These are phyloP conservation scores for Eutrigla gurnardus DNA, from an alignment of 2,797 vertebrate genomes.

Conservation along the genomic window DNA sequence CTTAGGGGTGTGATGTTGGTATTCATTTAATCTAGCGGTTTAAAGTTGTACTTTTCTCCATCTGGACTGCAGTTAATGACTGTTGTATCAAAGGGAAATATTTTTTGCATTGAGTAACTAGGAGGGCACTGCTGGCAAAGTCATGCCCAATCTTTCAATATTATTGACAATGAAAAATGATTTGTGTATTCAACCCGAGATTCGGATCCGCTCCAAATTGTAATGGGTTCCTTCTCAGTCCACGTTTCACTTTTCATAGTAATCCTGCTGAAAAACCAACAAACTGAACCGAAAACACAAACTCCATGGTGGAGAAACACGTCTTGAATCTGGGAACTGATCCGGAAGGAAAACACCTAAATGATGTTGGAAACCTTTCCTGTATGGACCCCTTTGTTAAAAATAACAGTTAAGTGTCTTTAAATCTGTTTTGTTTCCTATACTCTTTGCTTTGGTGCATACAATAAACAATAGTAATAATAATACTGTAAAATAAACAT, in stretches of 20 bases:
- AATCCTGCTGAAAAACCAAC: background rate
- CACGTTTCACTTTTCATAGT: background rate
- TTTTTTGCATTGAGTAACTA: slow-evolving; percentile 15
- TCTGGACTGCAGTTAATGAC: slow-evolving; percentile 7
- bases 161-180: too few relatives aligned
- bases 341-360: background rate
- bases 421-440: too few relatives aligned
- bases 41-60: background rate
- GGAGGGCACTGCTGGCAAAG: background rate
- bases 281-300: background rate
- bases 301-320: background rate
- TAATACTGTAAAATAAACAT: background rate
- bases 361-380: background rate
- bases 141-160: background rate
- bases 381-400: background rate
- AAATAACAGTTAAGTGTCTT: background rate
- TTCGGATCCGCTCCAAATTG: background rate
- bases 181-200: background rate
- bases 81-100: slow-evolving; percentile 23
- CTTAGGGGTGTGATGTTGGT: background rate
- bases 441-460: background rate
- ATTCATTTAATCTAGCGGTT: slow-evolving; percentile 31
- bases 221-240: background rate
- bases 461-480: background rate
- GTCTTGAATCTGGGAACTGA: slow-evolving; percentile 4